Percentiles rank a stretch among this genome's conserved stretches.
Evolutionary conservation across 2,113 vertebrate genomes (phyloP).

Genomic region (Pelecanus crispus): DNA sequence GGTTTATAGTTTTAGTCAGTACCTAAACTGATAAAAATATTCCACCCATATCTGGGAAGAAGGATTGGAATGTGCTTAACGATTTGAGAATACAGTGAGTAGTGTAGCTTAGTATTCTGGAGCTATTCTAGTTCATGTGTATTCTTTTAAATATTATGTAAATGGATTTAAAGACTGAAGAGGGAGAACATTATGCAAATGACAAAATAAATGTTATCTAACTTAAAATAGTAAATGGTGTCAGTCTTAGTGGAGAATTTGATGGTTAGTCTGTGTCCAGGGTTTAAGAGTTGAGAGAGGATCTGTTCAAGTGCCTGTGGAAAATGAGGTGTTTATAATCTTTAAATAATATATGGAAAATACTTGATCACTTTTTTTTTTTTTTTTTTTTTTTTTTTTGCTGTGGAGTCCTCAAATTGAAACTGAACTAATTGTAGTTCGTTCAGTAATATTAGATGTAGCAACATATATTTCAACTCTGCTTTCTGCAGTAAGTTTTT

Average conservation of each 20-base stretch:
- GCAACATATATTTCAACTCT: neutral
- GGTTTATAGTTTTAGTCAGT: neutral
- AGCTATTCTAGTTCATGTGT: neutral
- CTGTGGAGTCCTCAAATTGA: neutral
- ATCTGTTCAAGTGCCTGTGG: neutral
- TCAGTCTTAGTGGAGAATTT: neutral
- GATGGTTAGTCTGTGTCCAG: neutral
- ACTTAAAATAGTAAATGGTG: neutral
- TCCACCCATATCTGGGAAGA: fast-evolving
- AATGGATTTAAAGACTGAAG: neutral
- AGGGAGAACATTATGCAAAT: neutral
- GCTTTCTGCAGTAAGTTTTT: neutral
- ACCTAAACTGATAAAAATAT: neutral
- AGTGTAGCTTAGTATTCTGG: neutral
- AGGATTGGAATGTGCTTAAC: neutral
- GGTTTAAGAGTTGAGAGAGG: neutral
- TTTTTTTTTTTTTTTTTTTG: neutral
- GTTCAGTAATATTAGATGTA: neutral
- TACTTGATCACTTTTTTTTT: neutral
- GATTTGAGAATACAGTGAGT: neutral
- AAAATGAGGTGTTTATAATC: neutral
- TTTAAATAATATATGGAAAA: neutral
- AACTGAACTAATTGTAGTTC: neutral
- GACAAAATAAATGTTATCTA: neutral
- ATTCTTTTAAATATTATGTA: neutral